Conservation (phyloP, 2,888 invertebrate species). For the Bombyx huttoni region DNA sequence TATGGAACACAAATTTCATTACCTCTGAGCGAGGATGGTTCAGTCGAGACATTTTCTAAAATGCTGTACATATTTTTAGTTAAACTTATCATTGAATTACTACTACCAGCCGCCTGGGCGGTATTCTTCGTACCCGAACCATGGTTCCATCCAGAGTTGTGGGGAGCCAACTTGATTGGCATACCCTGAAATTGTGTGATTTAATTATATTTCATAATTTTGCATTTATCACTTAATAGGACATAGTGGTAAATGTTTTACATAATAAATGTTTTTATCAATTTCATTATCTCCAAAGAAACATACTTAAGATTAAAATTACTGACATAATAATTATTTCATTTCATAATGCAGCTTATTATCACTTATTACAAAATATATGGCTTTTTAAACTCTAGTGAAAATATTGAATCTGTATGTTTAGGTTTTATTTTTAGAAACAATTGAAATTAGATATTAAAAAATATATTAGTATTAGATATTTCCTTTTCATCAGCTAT, state of each 20-base stretch:
- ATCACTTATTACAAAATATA: background rate
- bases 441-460: background rate
- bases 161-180: conserved; percentile 48
- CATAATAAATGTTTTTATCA: background rate
- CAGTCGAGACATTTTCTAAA: conserved; percentile 42
- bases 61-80: conserved; percentile 50
- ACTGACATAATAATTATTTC: background rate
- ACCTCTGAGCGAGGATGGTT: conserved; percentile 48
- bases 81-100: conserved; percentile 44
- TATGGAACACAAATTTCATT: conserved; percentile 4
- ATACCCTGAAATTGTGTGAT: background rate
- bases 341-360: background rate
- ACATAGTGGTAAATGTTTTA: background rate
- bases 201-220: too few relatives aligned
- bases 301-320: background rate
- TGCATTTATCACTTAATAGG: too few relatives aligned
- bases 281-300: background rate
- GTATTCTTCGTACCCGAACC: conserved; percentile 54
- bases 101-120: conserved; percentile 26
- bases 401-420: too few relatives aligned
- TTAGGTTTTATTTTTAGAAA: background rate
- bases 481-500: background rate
- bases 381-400: background rate
- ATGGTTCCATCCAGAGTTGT: conserved; percentile 46
- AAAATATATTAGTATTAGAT: background rate